Conservation (phyloP, 2,888 invertebrate genomes). For the Hyalella azteca region DNA sequence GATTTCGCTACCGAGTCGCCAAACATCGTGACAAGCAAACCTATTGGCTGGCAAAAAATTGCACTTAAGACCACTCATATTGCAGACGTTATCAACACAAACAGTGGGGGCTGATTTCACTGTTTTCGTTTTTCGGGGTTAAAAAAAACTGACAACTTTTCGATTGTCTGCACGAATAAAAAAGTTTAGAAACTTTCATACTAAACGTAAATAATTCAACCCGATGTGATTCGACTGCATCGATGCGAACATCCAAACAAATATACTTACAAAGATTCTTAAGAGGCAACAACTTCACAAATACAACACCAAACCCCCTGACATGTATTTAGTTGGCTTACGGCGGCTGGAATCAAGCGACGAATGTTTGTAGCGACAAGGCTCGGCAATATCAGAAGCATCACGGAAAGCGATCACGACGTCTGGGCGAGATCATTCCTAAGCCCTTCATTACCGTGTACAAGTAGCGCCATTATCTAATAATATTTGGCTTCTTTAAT, state of each 20-base stretch:
- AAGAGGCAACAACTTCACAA: too few species aligned
- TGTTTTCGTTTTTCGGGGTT: too few species aligned
- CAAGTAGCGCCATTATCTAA: slow-evolving; percentile 17
- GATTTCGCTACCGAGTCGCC: not conserved
- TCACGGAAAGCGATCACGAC: slow-evolving; percentile 13
- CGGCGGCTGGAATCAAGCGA: not conserved
- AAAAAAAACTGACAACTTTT: too few species aligned
- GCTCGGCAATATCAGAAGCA: not conserved
- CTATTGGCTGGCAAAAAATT: too few species aligned
- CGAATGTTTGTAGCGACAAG: not conserved
- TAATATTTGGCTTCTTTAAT: slow-evolving; percentile 18
- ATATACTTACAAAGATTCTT: too few species aligned
- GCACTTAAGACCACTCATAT: not conserved
- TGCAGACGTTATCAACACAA: not conserved
- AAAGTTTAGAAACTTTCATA: too few species aligned
- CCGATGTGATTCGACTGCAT: too few species aligned
- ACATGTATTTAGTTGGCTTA: too few species aligned
- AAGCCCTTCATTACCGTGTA: not conserved
- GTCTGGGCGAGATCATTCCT: not conserved
- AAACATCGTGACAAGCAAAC: not conserved
- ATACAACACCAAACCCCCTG: too few species aligned
- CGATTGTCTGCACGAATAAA: too few species aligned
- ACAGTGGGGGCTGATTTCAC: not conserved
- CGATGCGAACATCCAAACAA: too few species aligned
- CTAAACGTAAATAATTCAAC: too few species aligned